These are phyloP conservation scores for Caenorhabditis auriculariae DNA, from an alignment of 2,888 invertebrate genomes.

Conservation along the genomic window DNA sequence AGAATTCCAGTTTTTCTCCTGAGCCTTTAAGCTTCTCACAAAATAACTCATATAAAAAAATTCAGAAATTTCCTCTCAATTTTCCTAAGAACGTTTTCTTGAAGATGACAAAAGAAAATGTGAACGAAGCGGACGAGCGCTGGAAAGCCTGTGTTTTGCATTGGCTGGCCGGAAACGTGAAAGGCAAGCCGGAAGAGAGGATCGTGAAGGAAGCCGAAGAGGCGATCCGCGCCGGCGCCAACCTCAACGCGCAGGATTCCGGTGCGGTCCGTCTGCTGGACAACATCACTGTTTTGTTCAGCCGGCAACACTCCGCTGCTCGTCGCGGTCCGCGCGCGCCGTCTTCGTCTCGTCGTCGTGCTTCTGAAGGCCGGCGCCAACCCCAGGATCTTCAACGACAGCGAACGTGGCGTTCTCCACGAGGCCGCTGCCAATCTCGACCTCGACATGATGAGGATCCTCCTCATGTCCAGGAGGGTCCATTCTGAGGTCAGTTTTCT, in stretches of 20 bases:
- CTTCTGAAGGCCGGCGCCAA: slow-evolving; percentile 23
- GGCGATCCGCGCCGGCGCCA: slow-evolving; percentile 23
- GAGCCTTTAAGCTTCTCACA: no score
- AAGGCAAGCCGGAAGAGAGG: slow-evolving; percentile 1
- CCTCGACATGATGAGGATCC: slow-evolving; percentile 12
- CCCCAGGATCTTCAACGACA: slow-evolving; percentile 37
- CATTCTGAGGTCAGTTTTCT: slow-evolving; percentile 5
- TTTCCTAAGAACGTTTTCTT: no score
- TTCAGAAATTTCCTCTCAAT: no score
- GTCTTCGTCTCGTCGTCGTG: background rate
- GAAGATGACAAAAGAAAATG: background rate
- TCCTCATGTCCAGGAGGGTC: slow-evolving; percentile 24
- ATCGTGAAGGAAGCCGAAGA: slow-evolving; percentile 15
- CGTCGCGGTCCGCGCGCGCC: slow-evolving; percentile 6
- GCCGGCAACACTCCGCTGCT: slow-evolving; percentile 20
- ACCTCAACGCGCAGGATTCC: slow-evolving; percentile 23
- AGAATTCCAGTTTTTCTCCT: no score
- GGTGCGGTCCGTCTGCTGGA: slow-evolving; percentile 2
- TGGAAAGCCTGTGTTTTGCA: slow-evolving; percentile 7
- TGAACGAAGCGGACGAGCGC: background rate
- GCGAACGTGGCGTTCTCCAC: slow-evolving; percentile 39
- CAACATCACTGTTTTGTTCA: background rate
- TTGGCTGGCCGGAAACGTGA: background rate
- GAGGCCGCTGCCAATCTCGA: slow-evolving; percentile 34
- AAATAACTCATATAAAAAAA: no score